phyloP scores from a whole-genome alignment of 1,140 invertebrate genomes.

The Steinernema khuongi region DNA sequence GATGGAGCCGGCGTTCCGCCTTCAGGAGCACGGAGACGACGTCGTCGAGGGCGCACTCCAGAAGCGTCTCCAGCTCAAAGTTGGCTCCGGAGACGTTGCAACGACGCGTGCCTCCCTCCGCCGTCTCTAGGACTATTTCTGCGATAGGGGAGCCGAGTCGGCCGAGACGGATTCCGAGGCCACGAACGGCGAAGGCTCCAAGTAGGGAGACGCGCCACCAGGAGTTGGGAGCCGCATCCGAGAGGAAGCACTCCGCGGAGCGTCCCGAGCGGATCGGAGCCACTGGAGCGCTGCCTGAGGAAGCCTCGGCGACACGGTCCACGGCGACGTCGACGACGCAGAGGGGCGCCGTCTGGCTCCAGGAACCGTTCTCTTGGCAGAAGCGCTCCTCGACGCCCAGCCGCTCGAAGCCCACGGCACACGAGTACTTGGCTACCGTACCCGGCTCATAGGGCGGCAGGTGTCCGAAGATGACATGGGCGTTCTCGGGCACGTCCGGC shows the following conservation, averaged over 20 bases:
- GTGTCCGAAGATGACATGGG: slow-evolving; percentile 37
- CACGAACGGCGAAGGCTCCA: background rate
- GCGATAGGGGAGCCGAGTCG: background rate
- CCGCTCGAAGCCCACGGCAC: slow-evolving; percentile 36
- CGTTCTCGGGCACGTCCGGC: slow-evolving; percentile 36
- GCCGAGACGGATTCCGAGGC: background rate
- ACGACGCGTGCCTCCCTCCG: slow-evolving; percentile 19
- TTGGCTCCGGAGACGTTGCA: background rate
- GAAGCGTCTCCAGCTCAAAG: slow-evolving; percentile 12
- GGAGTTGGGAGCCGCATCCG: background rate
- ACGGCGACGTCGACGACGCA: slow-evolving; percentile 35
- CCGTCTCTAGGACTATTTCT: background rate
- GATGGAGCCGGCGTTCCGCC: slow-evolving; percentile 26
- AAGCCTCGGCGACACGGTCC: slow-evolving; percentile 22
- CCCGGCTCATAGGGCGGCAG: slow-evolving; percentile 33
- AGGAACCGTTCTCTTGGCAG: slow-evolving; percentile 27
- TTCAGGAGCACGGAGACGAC: slow-evolving; percentile 25
- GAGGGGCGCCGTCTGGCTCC: slow-evolving; percentile 31
- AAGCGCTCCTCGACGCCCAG: slow-evolving; percentile 36
- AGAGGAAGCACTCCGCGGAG: background rate
- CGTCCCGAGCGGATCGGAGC: background rate
- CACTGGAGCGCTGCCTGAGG: slow-evolving; percentile 12
- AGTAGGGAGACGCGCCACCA: slow-evolving; percentile 2
- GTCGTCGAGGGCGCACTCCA: slow-evolving; percentile 18
- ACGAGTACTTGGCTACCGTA: slow-evolving; percentile 35